Percentiles rank a stretch among this genome's conserved stretches.
phyloP scores from a whole-genome alignment of 1,140 invertebrate species.

The Caenorhabditis inopinata region DNA sequence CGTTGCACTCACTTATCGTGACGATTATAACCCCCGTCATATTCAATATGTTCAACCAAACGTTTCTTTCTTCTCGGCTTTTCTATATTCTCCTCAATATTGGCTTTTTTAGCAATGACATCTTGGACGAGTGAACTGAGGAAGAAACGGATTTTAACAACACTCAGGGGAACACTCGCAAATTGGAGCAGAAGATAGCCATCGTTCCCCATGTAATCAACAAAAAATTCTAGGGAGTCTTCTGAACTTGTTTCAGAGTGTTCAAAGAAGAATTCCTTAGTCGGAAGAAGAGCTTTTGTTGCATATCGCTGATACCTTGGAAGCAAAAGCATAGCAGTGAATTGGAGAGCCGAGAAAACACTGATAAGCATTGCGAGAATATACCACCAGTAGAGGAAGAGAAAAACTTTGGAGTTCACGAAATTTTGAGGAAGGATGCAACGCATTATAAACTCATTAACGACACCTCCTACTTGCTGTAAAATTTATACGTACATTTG shows the following conservation, averaged over 20 bases:
- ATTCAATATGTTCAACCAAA: too few species aligned
- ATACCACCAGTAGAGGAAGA: conserved; percentile 1
- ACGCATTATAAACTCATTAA: neutral
- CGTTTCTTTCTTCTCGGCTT: too few species aligned
- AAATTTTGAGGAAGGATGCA: conserved; percentile 14
- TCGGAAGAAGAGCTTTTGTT: neutral
- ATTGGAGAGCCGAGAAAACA: neutral
- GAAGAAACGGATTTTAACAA: neutral
- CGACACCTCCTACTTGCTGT: neutral
- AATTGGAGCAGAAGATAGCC: neutral
- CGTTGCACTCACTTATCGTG: too few species aligned
- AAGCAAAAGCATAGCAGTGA: neutral
- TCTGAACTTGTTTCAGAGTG: neutral
- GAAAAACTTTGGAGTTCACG: neutral
- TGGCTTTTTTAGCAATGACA: neutral
- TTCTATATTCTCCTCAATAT: neutral
- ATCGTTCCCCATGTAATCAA: conserved; percentile 6
- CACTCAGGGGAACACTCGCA: conserved; percentile 2
- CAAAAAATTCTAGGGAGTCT: neutral
- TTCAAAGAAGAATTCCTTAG: neutral
- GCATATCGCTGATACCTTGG: conserved; percentile 1
- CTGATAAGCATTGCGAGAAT: neutral
- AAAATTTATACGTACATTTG: neutral
- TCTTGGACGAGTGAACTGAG: neutral
- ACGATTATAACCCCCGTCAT: too few species aligned